A percentile compares a stretch with the other conserved stretches of the same genome.
Conservation (phyloP, 2,888 invertebrate species). For the Lingula anatina region DNA sequence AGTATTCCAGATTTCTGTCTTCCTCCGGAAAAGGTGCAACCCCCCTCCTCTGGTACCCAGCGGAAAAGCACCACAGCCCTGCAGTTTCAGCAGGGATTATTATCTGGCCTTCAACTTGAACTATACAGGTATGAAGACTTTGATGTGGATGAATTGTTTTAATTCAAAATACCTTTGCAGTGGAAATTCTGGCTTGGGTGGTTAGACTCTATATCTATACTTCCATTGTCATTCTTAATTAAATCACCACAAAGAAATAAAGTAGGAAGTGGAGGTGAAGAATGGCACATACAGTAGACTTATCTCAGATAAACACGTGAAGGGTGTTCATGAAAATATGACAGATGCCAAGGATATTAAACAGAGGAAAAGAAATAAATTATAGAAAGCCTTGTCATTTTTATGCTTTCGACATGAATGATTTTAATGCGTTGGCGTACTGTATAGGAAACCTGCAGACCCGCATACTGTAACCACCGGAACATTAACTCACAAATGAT, state of each 20-base stretch:
- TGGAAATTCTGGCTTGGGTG: background rate
- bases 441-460: too few relatives aligned
- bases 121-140: slow-evolving; percentile 25
- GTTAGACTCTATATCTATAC: background rate
- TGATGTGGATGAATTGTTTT: background rate
- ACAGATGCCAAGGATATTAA: too few relatives aligned
- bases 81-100: slow-evolving; percentile 13
- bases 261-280: background rate
- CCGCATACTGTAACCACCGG: too few relatives aligned
- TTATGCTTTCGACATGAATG: too few relatives aligned
- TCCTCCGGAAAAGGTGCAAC: slow-evolving; percentile 28
- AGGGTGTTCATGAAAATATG: too few relatives aligned
- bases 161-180: background rate
- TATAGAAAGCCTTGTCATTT: too few relatives aligned
- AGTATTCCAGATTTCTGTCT: slow-evolving; percentile 24
- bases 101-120: slow-evolving; percentile 20
- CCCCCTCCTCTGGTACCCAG: slow-evolving; percentile 7
- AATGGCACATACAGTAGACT: background rate
- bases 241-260: background rate
- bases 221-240: background rate
- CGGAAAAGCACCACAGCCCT: slow-evolving; percentile 6
- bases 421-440: too few relatives aligned
- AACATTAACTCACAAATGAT: too few relatives aligned
- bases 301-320: too few relatives aligned
- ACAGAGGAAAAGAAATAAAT: too few relatives aligned